phyloP scores from a whole-genome alignment of 2,113 vertebrate genomes.

The Nannobrachium achirus region DNA sequence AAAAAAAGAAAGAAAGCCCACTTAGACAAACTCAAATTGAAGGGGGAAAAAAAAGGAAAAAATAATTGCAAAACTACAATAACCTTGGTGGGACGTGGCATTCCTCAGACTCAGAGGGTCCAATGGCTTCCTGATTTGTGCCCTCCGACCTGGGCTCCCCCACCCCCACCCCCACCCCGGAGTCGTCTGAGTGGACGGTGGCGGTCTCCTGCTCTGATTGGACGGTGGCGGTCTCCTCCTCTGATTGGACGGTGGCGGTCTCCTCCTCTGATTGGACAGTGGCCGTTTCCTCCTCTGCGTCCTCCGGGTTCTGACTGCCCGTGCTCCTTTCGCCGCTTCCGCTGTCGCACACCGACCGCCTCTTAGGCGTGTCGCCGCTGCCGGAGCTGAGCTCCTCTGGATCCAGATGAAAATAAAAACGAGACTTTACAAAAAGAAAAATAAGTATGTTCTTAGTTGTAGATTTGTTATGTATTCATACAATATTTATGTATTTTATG shows the following conservation, averaged over 20 bases:
- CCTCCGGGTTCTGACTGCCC: slow-evolving; percentile 25
- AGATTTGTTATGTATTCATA: too few species aligned
- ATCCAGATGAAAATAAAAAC: too few species aligned
- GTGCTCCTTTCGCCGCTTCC: slow-evolving; percentile 36
- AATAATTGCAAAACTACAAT: too few species aligned
- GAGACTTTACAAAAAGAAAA: too few species aligned
- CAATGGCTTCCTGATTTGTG: slow-evolving; percentile 29
- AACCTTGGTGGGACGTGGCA: background rate
- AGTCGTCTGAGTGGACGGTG: slow-evolving; percentile 44
- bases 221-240: slow-evolving; percentile 20
- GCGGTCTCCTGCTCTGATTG: slow-evolving; percentile 38
- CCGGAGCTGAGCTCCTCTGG: slow-evolving; percentile 61
- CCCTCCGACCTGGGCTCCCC: slow-evolving; percentile 29
- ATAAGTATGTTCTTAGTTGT: too few species aligned
- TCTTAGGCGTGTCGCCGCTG: slow-evolving; percentile 52
- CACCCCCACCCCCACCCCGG: slow-evolving; percentile 32
- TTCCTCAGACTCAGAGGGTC: slow-evolving; percentile 32
- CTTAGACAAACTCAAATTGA: too few species aligned
- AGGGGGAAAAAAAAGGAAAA: too few species aligned
- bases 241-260: slow-evolving; percentile 14
- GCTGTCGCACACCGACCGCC: slow-evolving; percentile 44
- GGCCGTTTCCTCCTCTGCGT: background rate
- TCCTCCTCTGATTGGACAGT: slow-evolving; percentile 8
- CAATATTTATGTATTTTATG: too few species aligned
- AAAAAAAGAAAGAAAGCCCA: too few species aligned